phyloP scores from a whole-genome alignment of 2,113 vertebrate species.

The Diadophis punctatus region DNA sequence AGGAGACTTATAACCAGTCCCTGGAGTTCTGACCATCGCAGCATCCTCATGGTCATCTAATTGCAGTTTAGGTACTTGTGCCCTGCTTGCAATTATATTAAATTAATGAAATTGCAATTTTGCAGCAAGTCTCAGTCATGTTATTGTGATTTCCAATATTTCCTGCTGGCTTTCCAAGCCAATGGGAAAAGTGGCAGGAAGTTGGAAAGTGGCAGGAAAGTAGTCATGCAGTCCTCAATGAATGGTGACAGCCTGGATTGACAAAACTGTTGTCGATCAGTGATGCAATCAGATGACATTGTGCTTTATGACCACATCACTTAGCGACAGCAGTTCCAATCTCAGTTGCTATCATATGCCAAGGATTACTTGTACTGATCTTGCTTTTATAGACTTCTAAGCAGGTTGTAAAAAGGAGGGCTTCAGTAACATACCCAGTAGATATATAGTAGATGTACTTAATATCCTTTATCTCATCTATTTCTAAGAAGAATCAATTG shows the following conservation, averaged over 20 bases:
- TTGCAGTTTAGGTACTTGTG: background rate
- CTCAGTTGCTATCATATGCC: background rate
- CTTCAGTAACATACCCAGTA: background rate
- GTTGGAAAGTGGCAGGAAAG: background rate
- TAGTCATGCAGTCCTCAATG: background rate
- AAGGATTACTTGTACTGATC: background rate
- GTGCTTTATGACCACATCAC: background rate
- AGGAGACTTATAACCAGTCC: background rate
- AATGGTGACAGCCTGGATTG: background rate
- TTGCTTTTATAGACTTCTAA: background rate
- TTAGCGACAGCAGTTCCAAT: background rate
- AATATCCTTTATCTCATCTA: background rate
- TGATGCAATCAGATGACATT: background rate
- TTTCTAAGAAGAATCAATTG: background rate
- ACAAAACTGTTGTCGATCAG: background rate
- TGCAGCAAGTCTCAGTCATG: background rate
- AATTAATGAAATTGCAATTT: background rate
- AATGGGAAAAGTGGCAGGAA: background rate
- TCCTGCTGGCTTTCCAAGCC: background rate
- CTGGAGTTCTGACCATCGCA: background rate
- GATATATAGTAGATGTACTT: background rate
- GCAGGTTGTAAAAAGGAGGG: background rate
- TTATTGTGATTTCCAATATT: background rate
- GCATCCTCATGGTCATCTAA: background rate
- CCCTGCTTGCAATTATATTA: background rate